Evolutionary conservation across 2,113 vertebrate species (phyloP), one percentile per base, ranked within the genome.

Genomic region (Ondatra zibethicus): DNA sequence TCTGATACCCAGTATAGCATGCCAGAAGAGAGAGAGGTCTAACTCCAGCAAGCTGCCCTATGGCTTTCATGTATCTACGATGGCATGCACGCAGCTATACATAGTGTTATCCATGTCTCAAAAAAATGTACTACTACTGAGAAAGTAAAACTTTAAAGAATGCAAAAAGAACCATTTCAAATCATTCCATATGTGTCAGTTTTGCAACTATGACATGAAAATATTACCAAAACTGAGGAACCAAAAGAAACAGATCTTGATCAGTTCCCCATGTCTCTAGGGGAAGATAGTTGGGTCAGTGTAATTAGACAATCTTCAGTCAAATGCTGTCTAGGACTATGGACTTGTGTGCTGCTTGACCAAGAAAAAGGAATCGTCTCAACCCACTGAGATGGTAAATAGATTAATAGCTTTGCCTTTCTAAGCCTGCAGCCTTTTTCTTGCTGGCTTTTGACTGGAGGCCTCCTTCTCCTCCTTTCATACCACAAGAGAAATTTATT

Each of bases 261-360:
- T 31, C 29, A 31, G 16, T 42, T 33, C 33, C n/a, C 31, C 16
- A 14, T 11, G 2, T 45, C 21, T 63, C 6, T 16, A 27, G 3
- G 14, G 11, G 3, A 7, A 33, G 68, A 10, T 11, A 31, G n/a
- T 81, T 25, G 16, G 52, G 5, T 5, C 10, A 72, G 39, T 17
- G 1, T 13, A 11, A 23, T 45, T 21, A 31, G 10, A 1, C 10
- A 9, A n/a, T 58, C 1, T 29, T 8, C 9, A 47, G 3, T 36
- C 12, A 78, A 70, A 12, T 3, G 1, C 25, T 14, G 9, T 10
- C 31, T 16, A 50, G 50, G 47, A 58, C 14, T 58, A 0, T 29
- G 1, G 5, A 29, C 13, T 36, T 76, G 8, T 27, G 19, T 14
- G 21, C 6, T 36, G 47, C 42, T 66, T 27, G 1, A 36, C 7